Evolutionary conservation across 2,113 vertebrate species (phyloP).

Genomic region (Oenanthe melanoleuca): DNA sequence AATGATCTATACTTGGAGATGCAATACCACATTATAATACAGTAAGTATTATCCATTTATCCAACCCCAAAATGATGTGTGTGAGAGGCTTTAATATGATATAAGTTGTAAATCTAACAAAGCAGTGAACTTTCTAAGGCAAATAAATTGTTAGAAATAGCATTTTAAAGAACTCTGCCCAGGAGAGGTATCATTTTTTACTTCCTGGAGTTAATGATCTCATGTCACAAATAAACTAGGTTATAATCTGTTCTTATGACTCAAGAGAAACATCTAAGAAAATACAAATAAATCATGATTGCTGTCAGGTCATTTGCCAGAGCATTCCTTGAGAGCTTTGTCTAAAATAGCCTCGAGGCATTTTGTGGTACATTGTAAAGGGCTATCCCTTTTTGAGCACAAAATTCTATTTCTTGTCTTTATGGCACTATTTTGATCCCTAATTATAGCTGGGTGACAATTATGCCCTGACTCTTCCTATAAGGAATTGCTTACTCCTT

Average conservation of each 20-base stretch:
- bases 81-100: neutral
- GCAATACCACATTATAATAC: neutral
- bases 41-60: neutral
- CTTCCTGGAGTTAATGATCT: constrained; percentile 44
- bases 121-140: constrained; percentile 11
- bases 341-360: neutral
- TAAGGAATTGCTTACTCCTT: neutral
- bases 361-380: neutral
- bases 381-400: neutral
- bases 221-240: constrained; percentile 31
- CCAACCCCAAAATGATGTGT: neutral
- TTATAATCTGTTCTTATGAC: constrained; percentile 51
- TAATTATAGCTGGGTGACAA: neutral
- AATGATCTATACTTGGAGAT: neutral
- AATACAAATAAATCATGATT: constrained; percentile 22
- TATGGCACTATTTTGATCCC: neutral
- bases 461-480: neutral
- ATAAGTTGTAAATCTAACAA: neutral
- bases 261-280: constrained; percentile 38
- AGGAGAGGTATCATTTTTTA: constrained; percentile 26
- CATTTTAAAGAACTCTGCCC: constrained; percentile 20
- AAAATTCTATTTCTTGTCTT: neutral
- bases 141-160: constrained; percentile 6
- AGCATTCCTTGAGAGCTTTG: neutral
- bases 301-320: constrained; percentile 16